These are phyloP conservation scores for Pluvianellus socialis DNA, from an alignment of 2,113 vertebrate genomes.

Conservation along the genomic window DNA sequence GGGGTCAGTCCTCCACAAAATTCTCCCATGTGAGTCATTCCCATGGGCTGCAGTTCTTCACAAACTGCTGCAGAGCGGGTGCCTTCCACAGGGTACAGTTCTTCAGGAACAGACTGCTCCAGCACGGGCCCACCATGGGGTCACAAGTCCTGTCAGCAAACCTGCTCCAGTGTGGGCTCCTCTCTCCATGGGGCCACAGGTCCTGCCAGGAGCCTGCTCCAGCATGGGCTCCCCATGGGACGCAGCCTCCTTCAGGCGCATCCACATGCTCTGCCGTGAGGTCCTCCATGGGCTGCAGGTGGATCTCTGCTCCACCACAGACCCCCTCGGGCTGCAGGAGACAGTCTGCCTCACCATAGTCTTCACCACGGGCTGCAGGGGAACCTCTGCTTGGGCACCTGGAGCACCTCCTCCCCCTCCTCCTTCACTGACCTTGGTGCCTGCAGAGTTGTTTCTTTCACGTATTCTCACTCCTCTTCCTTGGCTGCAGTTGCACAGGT, in stretches of 20 bases:
- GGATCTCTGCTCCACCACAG: neutral
- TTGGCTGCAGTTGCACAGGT: neutral
- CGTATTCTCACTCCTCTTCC: neutral
- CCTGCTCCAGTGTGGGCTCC: neutral
- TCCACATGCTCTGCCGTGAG: neutral
- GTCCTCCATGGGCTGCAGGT: neutral
- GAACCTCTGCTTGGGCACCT: neutral
- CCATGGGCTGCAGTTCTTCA: neutral
- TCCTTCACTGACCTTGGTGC: too few relatives aligned
- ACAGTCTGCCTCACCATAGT: neutral
- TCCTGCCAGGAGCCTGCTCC: neutral
- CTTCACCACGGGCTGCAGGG: neutral
- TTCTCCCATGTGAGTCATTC: neutral
- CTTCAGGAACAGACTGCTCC: neutral
- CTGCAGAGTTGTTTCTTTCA: neutral
- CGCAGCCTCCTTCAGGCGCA: neutral
- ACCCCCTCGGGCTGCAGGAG: neutral
- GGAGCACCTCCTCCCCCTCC: neutral
- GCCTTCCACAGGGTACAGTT: neutral
- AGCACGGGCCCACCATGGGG: neutral
- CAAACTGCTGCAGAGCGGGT: neutral
- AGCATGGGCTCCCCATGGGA: neutral
- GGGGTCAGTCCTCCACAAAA: neutral
- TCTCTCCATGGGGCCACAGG: fast-evolving
- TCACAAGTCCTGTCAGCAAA: neutral